Base-by-base conservation (phyloP, 2,797 vertebrate species). In the Lithobates sylvaticus region DNA sequence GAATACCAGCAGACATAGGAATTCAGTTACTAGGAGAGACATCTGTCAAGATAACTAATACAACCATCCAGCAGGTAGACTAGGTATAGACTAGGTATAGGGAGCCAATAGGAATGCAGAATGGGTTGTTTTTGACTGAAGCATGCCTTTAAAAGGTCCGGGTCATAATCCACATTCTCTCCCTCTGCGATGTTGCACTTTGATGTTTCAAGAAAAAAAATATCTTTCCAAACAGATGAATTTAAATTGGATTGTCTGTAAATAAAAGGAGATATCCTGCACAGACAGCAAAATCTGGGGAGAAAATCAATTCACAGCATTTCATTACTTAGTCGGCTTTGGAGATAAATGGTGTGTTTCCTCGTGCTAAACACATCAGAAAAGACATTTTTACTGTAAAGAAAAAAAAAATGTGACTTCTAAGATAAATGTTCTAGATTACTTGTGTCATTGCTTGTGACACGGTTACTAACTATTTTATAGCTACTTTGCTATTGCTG, bases 191-290 rank as follows among this genome's bases (percentile, higher is more conserved):
- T 54, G 26, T 77, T 70, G 82, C 65, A 69, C 82, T 76, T 84
- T 84, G 74, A 84, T 77, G 74, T 47, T 36, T 76, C 18, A 47
- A 77, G n/a, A 70, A 39, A 44, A 39, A 44, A 70, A 76, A 26
- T 54, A 58, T 77, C 64, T 84, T 36, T 61, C 58, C 65, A 84
- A 84, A 76, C 74, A 84, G 82, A 77, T 84, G 65, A 67, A 77
- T 70, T 58, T 39, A 68, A 84, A 77, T 84, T 76, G 81, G 61
- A 83, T 76, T 76, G 71, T 83, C 27, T 47, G 81, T 64, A 32
- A 75, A 83, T 75, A 15, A 83, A 83, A 76, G 42, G 58, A 68
- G 81, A 75, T 75, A 29, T 65, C 58, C 81, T 75, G 71, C 81
- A 68, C 13, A 34, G 72, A 50, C 72, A 67, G 39, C 72, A 26